Conservation (phyloP, 2,797 vertebrate species). For the Adelosebastes latens region DNA sequence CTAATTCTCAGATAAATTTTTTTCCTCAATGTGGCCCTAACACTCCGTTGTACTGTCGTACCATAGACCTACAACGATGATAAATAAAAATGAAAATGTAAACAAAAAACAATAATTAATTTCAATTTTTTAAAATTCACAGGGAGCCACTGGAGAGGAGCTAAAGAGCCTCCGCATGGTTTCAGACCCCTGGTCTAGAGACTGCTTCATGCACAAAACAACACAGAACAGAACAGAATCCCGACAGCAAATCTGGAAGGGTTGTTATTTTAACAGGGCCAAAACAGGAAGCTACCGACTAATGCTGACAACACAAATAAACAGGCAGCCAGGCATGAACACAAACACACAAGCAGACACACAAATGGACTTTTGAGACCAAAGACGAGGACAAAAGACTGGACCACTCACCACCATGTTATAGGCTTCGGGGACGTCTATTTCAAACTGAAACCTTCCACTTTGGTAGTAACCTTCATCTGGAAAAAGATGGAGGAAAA, state of each 20-base stretch:
- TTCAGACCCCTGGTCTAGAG: no score
- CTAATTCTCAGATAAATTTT: no score
- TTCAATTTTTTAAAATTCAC: no score
- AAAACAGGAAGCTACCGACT: not conserved
- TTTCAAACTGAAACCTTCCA: slow-evolving; percentile 84
- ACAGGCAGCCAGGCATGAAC: not conserved
- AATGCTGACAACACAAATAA: not conserved
- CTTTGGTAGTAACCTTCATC: slow-evolving; percentile 99
- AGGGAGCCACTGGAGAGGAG: no score
- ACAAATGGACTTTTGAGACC: not conserved
- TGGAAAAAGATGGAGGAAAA: slow-evolving; percentile 62
- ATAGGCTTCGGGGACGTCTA: slow-evolving; percentile 97
- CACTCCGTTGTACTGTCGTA: no score
- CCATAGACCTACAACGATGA: no score
- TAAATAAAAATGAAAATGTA: no score
- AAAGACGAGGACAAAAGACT: not conserved
- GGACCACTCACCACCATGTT: slow-evolving; percentile 98
- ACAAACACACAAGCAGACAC: not conserved
- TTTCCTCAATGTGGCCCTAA: no score
- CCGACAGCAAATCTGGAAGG: not conserved
- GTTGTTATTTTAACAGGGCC: not conserved
- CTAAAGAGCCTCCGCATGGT: no score
- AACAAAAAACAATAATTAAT: no score
- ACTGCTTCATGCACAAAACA: not conserved
- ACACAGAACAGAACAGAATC: not conserved